A percentile compares a stretch with the other conserved stretches of the same genome.
Conservation (phyloP, 2,888 invertebrate genomes). For the Hydriomena furcata region DNA sequence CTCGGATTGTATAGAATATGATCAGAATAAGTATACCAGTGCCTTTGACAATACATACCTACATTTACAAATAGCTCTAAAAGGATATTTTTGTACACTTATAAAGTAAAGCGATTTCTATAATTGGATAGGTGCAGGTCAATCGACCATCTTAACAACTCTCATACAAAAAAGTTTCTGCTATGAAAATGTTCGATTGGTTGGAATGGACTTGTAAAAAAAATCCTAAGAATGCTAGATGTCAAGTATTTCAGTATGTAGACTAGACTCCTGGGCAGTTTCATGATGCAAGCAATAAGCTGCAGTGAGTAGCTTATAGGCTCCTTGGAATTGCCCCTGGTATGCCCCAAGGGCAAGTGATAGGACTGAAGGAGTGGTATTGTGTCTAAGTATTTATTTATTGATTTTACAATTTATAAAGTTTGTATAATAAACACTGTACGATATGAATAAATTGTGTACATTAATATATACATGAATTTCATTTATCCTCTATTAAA, state of each 20-base stretch:
- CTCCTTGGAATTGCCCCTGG: constrained; percentile 49
- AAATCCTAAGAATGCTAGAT: constrained; percentile 64
- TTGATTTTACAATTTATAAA: constrained; percentile 83
- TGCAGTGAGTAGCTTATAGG: background rate
- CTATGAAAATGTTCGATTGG: constrained; percentile 29
- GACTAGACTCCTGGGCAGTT: constrained; percentile 30
- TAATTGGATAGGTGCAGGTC: constrained; percentile 38
- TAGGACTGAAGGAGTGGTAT: constrained; percentile 65
- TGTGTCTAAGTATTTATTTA: constrained; percentile 78
- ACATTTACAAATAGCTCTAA: constrained; percentile 71
- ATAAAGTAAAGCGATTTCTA: constrained; percentile 63
- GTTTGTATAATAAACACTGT: constrained; percentile 81
- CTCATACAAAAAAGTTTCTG: constrained; percentile 21
- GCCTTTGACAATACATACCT: constrained; percentile 82
- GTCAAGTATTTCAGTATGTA: constrained; percentile 62
- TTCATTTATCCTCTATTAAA: constrained; percentile 55
- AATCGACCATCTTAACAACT: constrained; percentile 34
- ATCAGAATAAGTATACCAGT: constrained; percentile 74
- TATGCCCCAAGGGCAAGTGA: constrained; percentile 70
- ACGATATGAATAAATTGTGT: constrained; percentile 83
- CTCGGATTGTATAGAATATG: constrained; percentile 56
- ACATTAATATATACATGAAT: constrained; percentile 71
- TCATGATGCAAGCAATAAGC: background rate
- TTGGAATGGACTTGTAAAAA: background rate
- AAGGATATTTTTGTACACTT: constrained; percentile 80